phyloP scores from a whole-genome alignment of 2,797 vertebrate genomes.

The Xiphophorus birchmanni region DNA sequence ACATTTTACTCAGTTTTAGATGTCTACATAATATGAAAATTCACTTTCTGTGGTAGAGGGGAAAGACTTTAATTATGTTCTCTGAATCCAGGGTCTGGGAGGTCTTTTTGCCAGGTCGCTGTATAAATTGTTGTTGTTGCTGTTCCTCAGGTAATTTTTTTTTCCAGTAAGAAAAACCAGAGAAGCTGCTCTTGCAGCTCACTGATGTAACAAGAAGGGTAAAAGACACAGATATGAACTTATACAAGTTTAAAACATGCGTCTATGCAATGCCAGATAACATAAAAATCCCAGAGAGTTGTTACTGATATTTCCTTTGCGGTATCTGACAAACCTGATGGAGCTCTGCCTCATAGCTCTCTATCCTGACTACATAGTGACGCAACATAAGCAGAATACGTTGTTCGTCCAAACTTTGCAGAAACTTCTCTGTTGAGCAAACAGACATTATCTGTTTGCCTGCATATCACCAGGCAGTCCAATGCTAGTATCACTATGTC shows the following conservation, averaged over 20 bases:
- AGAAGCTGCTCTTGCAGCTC: not conserved
- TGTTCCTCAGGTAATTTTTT: not conserved
- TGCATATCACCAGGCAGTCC: not conserved
- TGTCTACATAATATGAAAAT: not conserved
- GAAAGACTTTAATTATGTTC: not conserved
- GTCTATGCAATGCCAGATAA: not conserved
- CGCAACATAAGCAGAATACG: not conserved
- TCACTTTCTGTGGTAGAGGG: not conserved
- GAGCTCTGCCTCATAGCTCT: not conserved
- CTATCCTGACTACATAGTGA: not conserved
- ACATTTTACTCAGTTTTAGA: not conserved
- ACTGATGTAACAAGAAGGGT: not conserved
- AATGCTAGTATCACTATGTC: not conserved
- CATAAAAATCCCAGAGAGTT: not conserved
- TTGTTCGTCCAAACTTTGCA: not conserved
- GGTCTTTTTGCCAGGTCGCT: not conserved
- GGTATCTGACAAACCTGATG: not conserved
- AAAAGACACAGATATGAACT: not conserved
- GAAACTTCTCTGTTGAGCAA: not conserved
- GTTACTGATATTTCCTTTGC: not conserved
- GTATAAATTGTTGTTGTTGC: not conserved
- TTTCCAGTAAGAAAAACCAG: not conserved
- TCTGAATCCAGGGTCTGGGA: not conserved
- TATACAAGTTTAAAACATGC: not conserved
- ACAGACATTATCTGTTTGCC: not conserved